Base-by-base conservation (phyloP, 2,113 vertebrate genomes). In the Pyrgilauda ruficollis region DNA sequence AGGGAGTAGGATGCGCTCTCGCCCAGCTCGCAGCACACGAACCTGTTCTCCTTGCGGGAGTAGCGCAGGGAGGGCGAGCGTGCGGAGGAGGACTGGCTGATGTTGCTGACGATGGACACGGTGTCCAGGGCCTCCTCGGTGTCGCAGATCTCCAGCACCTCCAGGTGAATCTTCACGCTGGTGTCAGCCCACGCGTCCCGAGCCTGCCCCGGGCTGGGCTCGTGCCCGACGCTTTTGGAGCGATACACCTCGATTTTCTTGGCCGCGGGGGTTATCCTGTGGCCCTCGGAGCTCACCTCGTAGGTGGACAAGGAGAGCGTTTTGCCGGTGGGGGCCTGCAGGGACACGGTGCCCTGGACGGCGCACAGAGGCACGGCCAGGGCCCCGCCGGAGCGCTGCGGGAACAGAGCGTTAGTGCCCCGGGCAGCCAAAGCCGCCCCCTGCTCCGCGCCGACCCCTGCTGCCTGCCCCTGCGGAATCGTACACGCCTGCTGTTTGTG, bases 71-170 rank as follows among this genome's bases (percentile, higher is more conserved):
- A 99, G 0, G 99, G 99, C 5, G 99, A 99, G 37, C 99, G 98
- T 19, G 99, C 98, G 1, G 98, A 77, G 9, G 99, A 99, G 13
- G 99, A 99, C 97, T 99, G 99, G 94, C 99, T 99, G 98, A 99
- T 99, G 94, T 98, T 99, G 80, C 99, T 99, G 82, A 99, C 96
- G 93, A 99, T 99, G 14, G 99, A 99, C 92, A 99, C 99, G 0
- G 99, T 99, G 96, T 99, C 99, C 99, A 99, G 97, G 55, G 99
- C 99, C 95, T 99, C 99, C 53, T 99, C 98, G 1, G 99, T 99
- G 94, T 99, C 99, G 30, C 99, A 99, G 70, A 99, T 99, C 97
- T 99, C 99, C 84, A 99, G 98, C 27, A 99, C 99, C 81, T 99
- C 99, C 63, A 99, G 84, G 92, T 99, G 99, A 92, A 99, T 99